Evolutionary conservation across 2,888 invertebrate species (phyloP).

Genomic region (Troilus luridus): DNA sequence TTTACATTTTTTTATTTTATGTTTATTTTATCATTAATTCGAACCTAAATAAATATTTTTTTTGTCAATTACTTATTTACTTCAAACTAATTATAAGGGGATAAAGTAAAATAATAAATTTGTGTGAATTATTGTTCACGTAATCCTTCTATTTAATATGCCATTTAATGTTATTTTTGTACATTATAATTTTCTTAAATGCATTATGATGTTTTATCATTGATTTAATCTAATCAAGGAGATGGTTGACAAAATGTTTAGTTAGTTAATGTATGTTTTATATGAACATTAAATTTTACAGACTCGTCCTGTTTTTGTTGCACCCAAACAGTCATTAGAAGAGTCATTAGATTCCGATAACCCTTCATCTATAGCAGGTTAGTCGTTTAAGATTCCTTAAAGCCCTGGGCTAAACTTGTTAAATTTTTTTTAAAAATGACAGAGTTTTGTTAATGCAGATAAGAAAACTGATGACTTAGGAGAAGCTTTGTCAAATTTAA

Average conservation of each 20-base stretch:
- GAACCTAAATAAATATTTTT: neutral
- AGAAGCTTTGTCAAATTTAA: conserved; percentile 69
- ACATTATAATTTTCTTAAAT: neutral
- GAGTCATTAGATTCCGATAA: conserved; percentile 77
- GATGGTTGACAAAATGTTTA: neutral
- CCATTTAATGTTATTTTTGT: neutral
- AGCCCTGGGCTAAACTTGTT: conserved; percentile 60
- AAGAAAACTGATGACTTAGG: conserved; percentile 63
- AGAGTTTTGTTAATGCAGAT: conserved; percentile 60
- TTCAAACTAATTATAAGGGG: neutral
- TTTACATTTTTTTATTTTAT: neutral
- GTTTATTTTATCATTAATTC: neutral
- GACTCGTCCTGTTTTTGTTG: conserved; percentile 67
- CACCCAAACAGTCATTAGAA: conserved; percentile 81
- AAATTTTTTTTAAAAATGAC: conserved; percentile 42
- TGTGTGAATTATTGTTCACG: too few relatives aligned
- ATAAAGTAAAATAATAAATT: too few relatives aligned
- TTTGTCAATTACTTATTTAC: neutral
- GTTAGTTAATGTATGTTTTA: conserved; percentile 42
- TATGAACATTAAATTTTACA: conserved; percentile 52
- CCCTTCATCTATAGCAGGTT: conserved; percentile 63
- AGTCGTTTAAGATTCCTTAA: conserved; percentile 38
- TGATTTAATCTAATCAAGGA: neutral
- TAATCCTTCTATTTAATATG: too few relatives aligned
- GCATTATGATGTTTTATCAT: neutral